Conservation (phyloP, 92 coral and sea anemone species). For the Diadumene lineata region DNA sequence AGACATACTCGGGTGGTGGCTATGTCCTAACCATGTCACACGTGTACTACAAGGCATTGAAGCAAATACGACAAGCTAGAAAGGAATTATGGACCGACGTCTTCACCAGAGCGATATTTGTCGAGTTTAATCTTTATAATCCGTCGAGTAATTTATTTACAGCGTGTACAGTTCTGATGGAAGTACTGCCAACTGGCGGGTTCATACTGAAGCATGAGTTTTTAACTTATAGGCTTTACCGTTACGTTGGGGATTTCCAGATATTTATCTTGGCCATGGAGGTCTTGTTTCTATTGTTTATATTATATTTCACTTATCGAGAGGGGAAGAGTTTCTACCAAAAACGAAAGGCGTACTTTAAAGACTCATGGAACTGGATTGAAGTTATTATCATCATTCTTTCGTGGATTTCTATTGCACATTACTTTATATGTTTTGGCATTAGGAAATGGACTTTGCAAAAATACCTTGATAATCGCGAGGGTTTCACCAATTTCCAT, state of each 20-base stretch:
- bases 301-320: slow-evolving; percentile 77
- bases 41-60: slow-evolving; percentile 64
- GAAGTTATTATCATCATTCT: slow-evolving; percentile 63
- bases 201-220: slow-evolving; percentile 58
- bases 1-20: slow-evolving; percentile 94
- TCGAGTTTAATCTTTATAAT: slow-evolving; percentile 83
- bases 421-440: slow-evolving; percentile 75
- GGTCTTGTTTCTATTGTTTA: slow-evolving; percentile 59
- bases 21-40: slow-evolving; percentile 71
- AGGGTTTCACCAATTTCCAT: slow-evolving; percentile 75
- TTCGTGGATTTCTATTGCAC: slow-evolving; percentile 72
- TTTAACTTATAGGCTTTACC: slow-evolving; percentile 76
- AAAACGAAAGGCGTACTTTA: slow-evolving; percentile 46
- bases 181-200: slow-evolving; percentile 77
- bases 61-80: slow-evolving; percentile 51
- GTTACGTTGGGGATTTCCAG: slow-evolving; percentile 93
- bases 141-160: slow-evolving; percentile 90
- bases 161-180: slow-evolving; percentile 80
- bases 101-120: slow-evolving; percentile 73
- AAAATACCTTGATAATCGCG: slow-evolving; percentile 57
- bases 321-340: slow-evolving; percentile 60
- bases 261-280: slow-evolving; percentile 81
- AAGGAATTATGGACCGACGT: slow-evolving; percentile 68
- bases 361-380: slow-evolving; percentile 69
- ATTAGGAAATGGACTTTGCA: slow-evolving; percentile 71